Evolutionary conservation across 1,140 invertebrate species (phyloP), one percentile per base, ranked within the genome.

Genomic region (Tyrophagus putrescentiae): DNA sequence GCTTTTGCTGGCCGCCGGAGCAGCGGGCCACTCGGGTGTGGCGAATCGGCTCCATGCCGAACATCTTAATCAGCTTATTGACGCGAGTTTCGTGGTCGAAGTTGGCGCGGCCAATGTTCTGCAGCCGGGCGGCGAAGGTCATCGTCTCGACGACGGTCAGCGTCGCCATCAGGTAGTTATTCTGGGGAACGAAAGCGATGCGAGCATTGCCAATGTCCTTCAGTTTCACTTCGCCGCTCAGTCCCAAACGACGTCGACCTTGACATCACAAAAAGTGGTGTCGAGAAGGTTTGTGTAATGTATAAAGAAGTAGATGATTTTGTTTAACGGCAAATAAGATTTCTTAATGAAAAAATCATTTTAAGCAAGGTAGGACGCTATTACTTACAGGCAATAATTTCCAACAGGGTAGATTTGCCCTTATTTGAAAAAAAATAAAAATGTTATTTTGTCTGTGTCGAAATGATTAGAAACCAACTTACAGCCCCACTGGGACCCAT

Each of bases 91-190:
- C 25, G 27, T 59, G 33, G 23, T 45, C n/a, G 31, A 13, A 28
- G 11, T 4, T 44, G 7, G 27, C 7, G 6, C n/a, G 16, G 1
- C 9, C n/a, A 5, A 13, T 9, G 44, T 60, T 62, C 75, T 94
- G 94, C 1, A 95, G 77, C 71, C 92, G 89, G 1, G 89, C 89
- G 4, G 89, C 87, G 13, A 90, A 82, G 68, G 80, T 82, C 85
- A 95, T 88, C 5, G 87, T 82, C 72, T 96, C 91, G 57, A 77
- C 77, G 5, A 94, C 87, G 0, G 85, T 87, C 7, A 96, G 75
- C 71, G 91, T 85, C 0, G 84, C 86, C 21, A 88, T 77, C 0
- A 95, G 75, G 64, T 87, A 84, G 72, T 94, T 90, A 68, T 94
- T 88, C 71, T 96, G 91, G 33, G 64, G 64, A 48, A 64, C 45